Evolutionary conservation across 2,113 vertebrate species (phyloP).

Genomic region (Psittacus erithacus): DNA sequence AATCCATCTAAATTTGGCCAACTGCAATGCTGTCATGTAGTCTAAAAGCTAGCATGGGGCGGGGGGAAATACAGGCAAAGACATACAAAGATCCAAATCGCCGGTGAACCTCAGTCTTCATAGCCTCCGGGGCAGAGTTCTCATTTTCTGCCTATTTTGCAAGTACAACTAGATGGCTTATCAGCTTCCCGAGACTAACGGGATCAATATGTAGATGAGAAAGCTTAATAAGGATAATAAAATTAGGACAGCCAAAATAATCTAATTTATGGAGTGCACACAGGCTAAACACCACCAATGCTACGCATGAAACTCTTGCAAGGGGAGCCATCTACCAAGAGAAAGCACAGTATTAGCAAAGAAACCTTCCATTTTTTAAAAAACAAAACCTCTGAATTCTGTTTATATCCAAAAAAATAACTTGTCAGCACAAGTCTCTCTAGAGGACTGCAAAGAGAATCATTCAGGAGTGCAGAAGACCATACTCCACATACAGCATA

Average conservation of each 20-base stretch:
- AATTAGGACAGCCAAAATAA: constrained; percentile 31
- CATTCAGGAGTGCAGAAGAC: background rate
- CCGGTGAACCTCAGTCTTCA: background rate
- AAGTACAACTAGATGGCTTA: background rate
- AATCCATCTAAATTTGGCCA: background rate
- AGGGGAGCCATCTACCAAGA: background rate
- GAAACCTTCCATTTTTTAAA: background rate
- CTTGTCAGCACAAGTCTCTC: background rate
- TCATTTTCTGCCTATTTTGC: constrained; percentile 2
- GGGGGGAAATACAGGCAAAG: background rate
- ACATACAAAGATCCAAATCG: background rate
- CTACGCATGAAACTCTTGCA: background rate
- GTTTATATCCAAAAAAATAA: background rate
- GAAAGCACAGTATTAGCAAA: background rate
- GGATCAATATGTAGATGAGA: constrained; percentile 13
- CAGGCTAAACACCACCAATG: background rate
- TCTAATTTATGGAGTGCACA: background rate
- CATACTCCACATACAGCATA: background rate
- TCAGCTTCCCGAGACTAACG: constrained; percentile 27
- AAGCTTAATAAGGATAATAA: constrained; percentile 16
- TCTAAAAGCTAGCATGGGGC: background rate
- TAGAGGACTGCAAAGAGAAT: background rate
- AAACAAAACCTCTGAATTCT: background rate
- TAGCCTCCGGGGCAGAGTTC: background rate
- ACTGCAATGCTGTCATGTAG: background rate